These are phyloP conservation scores for Mesaphorura yosii DNA, from an alignment of 1,140 invertebrate species.

Conservation along the genomic window DNA sequence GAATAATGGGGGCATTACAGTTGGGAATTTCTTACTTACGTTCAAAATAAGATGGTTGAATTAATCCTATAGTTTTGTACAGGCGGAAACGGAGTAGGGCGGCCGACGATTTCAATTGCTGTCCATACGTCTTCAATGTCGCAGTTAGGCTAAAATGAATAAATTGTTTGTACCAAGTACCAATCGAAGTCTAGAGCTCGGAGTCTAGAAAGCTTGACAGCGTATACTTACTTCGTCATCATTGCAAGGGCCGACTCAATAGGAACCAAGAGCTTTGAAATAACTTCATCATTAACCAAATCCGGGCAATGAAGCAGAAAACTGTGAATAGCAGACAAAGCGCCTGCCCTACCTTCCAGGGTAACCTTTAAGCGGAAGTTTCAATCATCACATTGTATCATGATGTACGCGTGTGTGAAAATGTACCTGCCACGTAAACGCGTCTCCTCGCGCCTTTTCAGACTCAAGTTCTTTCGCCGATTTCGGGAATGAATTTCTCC, in stretches of 20 bases:
- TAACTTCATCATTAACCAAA: conserved; percentile 81
- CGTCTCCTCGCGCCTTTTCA: conserved; percentile 92
- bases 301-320: conserved; percentile 83
- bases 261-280: conserved; percentile 69
- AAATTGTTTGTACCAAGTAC: background rate
- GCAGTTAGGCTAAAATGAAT: conserved; percentile 53
- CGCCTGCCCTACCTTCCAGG: conserved; percentile 88
- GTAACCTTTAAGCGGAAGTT: conserved; percentile 51
- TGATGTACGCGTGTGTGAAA: background rate
- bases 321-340: conserved; percentile 87
- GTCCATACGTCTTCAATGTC: conserved; percentile 83
- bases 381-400: background rate
- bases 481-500: conserved; percentile 95
- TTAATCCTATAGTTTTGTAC: conserved; percentile 74
- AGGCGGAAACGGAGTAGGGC: conserved; percentile 82
- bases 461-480: conserved; percentile 91
- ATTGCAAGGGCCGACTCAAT: conserved; percentile 90
- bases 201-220: too few relatives aligned
- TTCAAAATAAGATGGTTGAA: conserved; percentile 74
- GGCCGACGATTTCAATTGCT: conserved; percentile 81
- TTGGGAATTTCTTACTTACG: conserved; percentile 40
- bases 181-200: background rate
- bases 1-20: background rate
- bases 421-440: conserved; percentile 87
- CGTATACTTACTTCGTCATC: conserved; percentile 67